Evolutionary conservation across 2,888 invertebrate species (phyloP).

Genomic region (Agrotis ipsilon): DNA sequence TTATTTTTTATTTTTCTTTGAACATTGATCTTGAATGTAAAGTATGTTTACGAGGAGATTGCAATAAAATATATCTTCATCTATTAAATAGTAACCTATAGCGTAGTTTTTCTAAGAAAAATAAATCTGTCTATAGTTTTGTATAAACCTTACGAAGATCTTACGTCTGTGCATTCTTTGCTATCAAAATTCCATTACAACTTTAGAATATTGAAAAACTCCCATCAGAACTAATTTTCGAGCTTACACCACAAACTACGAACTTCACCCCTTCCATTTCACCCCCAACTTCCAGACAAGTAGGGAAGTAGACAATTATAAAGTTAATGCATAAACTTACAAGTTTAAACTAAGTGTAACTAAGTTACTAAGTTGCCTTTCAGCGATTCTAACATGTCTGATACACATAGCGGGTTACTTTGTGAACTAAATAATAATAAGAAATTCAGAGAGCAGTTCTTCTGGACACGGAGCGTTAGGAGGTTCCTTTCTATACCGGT

Average conservation of each 20-base stretch:
- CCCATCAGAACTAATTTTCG: neutral
- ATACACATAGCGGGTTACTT: neutral
- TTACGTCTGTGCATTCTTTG: neutral
- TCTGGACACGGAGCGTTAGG: too few relatives aligned
- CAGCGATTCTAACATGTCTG: neutral
- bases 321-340: conserved; percentile 43
- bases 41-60: conserved; percentile 41
- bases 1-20: conserved; percentile 40
- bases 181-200: neutral
- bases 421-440: too few relatives aligned
- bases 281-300: conserved; percentile 17
- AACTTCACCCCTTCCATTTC: neutral
- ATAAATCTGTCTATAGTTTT: too few relatives aligned
- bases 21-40: conserved; percentile 52
- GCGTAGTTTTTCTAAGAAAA: too few relatives aligned
- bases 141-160: neutral
- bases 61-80: conserved; percentile 33
- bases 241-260: neutral
- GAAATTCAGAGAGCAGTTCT: too few relatives aligned
- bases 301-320: conserved; percentile 33
- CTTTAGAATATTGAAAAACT: neutral
- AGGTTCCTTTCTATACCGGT: too few relatives aligned
- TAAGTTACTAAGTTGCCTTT: conserved; percentile 17
- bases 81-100: neutral
- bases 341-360: conserved; percentile 22